Conservation (phyloP, 2,888 invertebrate genomes). For the Microctonus brassicae region DNA sequence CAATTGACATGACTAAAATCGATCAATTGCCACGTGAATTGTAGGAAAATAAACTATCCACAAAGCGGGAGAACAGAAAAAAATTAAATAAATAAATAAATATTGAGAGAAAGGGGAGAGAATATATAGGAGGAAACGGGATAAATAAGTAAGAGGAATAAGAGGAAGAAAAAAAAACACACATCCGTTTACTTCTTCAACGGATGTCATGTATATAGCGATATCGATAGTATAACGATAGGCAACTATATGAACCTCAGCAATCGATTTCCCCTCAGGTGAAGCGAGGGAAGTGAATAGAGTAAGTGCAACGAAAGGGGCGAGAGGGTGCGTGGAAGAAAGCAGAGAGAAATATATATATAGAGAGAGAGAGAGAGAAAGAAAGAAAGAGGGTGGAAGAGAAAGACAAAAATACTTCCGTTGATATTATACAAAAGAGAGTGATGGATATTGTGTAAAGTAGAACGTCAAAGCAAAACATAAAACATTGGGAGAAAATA, state of each 20-base stretch:
- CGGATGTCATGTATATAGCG: not conserved
- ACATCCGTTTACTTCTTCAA: not conserved
- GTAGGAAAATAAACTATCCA: not conserved
- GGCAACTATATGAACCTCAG: not conserved
- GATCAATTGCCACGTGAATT: not conserved
- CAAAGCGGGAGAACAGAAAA: not conserved
- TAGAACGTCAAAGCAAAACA: not conserved
- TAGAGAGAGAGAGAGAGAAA: no score
- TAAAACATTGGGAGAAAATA: not conserved
- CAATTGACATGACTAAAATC: not conserved
- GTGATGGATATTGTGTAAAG: not conserved
- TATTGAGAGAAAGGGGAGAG: not conserved
- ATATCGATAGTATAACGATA: not conserved
- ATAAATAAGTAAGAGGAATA: not conserved
- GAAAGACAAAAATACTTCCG: not conserved
- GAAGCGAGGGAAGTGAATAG: not conserved
- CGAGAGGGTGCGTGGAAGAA: not conserved
- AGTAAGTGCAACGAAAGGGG: not conserved
- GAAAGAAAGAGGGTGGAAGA: not conserved
- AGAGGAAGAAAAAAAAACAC: not conserved
- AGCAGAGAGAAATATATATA: no score
- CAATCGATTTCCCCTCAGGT: slow-evolving; percentile 5
- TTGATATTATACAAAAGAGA: not conserved
- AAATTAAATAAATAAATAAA: no score
- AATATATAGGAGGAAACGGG: not conserved